These are phyloP conservation scores for Himalopsyche japonica DNA, from an alignment of 2,888 invertebrate species.

Conservation along the genomic window DNA sequence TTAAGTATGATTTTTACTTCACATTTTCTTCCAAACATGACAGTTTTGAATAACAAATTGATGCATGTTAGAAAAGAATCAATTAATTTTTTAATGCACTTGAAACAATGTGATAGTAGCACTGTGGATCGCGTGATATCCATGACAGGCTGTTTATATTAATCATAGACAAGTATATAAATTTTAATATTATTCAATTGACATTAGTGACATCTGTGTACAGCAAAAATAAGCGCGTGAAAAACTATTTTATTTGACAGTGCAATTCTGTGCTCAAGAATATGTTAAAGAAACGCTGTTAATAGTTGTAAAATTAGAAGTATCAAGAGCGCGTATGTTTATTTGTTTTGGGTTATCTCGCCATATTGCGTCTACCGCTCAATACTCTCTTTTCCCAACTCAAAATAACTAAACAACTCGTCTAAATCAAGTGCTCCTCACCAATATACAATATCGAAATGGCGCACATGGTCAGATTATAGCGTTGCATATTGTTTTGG, in stretches of 20 bases:
- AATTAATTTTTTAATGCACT: no score
- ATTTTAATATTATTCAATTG: no score
- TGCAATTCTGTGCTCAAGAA: background rate
- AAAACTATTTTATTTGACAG: slow-evolving; percentile 14
- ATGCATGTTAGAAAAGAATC: no score
- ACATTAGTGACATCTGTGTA: background rate
- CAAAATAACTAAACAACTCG: background rate
- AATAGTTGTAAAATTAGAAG: slow-evolving; percentile 39
- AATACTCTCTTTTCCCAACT: background rate
- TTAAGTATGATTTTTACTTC: no score
- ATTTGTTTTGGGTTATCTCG: slow-evolving; percentile 32
- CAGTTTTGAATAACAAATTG: no score
- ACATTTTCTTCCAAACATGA: no score
- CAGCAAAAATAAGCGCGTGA: background rate
- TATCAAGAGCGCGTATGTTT: slow-evolving; percentile 36
- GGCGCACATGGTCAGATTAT: background rate
- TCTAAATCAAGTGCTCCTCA: background rate
- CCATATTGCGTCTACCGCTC: slow-evolving; percentile 34
- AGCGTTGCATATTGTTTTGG: background rate
- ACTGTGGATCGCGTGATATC: background rate
- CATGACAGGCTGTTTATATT: no score
- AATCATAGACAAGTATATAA: no score
- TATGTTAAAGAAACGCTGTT: slow-evolving; percentile 23
- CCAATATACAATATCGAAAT: background rate
- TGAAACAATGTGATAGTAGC: no score